Percentiles rank a stretch among this genome's conserved stretches.
phyloP scores from a whole-genome alignment of 2,888 invertebrate species.

The Heliothis peltigera region DNA sequence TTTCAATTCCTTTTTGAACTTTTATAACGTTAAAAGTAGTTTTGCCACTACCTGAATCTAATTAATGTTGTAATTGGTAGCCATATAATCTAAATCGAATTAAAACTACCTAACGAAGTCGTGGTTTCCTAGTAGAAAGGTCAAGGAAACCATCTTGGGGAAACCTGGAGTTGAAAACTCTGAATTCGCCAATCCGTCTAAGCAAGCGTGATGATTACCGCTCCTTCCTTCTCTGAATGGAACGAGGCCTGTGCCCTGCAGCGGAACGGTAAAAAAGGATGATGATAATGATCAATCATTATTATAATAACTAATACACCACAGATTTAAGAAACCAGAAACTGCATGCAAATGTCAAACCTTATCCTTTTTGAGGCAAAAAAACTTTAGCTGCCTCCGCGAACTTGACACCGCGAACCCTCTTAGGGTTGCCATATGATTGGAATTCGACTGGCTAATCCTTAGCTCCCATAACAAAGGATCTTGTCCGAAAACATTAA shows the following conservation, averaged over 20 bases:
- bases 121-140: too few species aligned
- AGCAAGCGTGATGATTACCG: too few species aligned
- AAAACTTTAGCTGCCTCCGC: conserved; percentile 39
- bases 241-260: too few species aligned
- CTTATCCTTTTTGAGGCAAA: conserved; percentile 48
- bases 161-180: too few species aligned
- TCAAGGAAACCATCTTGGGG: too few species aligned
- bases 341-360: conserved; percentile 48
- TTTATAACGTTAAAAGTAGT: not conserved
- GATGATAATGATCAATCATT: conserved; percentile 51
- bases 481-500: conserved; percentile 19
- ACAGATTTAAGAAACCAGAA: conserved; percentile 38
- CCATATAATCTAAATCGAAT: not conserved
- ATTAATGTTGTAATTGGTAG: too few species aligned
- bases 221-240: too few species aligned
- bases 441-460: conserved; percentile 14
- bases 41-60: not conserved
- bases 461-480: conserved; percentile 13
- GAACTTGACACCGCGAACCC: conserved; percentile 58
- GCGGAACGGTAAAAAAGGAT: too few species aligned
- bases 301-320: conserved; percentile 31
- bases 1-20: not conserved
- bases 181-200: too few species aligned
- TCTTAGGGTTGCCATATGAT: conserved; percentile 47
- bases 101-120: not conserved